Conservation (phyloP, 1,140 invertebrate species). For the Theocolax elegans region DNA sequence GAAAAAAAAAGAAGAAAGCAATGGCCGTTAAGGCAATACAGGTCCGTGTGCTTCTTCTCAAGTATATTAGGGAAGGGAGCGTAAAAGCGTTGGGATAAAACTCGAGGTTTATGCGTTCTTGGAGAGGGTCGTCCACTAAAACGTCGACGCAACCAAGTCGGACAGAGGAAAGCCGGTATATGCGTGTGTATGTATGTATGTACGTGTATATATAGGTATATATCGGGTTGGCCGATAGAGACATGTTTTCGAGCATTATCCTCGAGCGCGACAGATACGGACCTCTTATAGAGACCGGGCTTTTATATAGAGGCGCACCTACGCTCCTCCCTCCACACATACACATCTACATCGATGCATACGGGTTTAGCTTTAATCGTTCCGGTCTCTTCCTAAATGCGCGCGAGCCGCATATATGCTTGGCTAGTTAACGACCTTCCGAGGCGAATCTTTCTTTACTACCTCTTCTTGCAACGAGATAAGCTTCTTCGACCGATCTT, state of each 20-base stretch:
- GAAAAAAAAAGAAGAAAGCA: constrained; percentile 1
- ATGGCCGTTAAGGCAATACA: neutral
- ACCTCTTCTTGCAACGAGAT: too few species aligned
- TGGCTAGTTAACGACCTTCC: too few species aligned
- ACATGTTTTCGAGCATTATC: constrained; percentile 67
- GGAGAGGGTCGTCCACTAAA: constrained; percentile 4
- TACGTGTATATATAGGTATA: too few species aligned
- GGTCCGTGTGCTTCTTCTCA: neutral
- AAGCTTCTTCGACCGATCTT: too few species aligned
- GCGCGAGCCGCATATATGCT: too few species aligned
- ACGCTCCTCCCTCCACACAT: constrained; percentile 6
- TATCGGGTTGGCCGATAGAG: constrained; percentile 64
- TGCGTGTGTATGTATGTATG: too few species aligned
- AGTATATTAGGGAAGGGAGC: constrained; percentile 31
- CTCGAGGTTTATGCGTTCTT: constrained; percentile 63
- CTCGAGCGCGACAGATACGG: constrained; percentile 63
- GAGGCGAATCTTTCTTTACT: too few species aligned
- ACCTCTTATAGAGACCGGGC: constrained; percentile 57
- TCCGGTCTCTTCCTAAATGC: too few species aligned
- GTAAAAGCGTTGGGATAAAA: constrained; percentile 59
- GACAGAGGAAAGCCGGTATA: too few species aligned
- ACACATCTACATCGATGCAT: neutral
- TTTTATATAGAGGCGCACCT: constrained; percentile 19
- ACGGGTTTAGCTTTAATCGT: neutral
- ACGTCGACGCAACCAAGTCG: too few species aligned